Evolutionary conservation across 2,888 invertebrate genomes (phyloP), one percentile per base, ranked within the genome.

Genomic region (Aporophyla nigra): DNA sequence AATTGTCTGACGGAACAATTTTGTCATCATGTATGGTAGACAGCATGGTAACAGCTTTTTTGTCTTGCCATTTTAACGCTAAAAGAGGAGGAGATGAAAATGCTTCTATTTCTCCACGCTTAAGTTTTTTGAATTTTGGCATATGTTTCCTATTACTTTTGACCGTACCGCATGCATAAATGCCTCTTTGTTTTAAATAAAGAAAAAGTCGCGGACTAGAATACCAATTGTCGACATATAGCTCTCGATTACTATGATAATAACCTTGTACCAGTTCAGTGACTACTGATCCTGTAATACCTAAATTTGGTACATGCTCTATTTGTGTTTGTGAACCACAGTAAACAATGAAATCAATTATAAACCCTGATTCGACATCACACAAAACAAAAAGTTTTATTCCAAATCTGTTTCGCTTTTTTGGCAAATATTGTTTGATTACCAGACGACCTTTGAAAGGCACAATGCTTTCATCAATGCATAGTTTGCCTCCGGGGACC

Each of bases 41-140:
- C 61, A 82, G 66, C 71, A 85, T 80, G 58, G 76, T 69, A 62
- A 82, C 82, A 73, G 91, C 90, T 74, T 90, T 87, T 78, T 91
- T 91, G 81, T 93, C 92, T 69, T 87, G 85, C 91, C 92, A 93
- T 85, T 93, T 93, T 73, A 92, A 74, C 24, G 83, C 73, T 75
- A 79, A 73, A 58, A 84, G 72, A 67, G 74, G 59, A 51, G 69
- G 54, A 69, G 72, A 78, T 71, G 76, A 74, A 59, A 69, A 74
- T 59, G 78, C 75, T 43, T 73, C 76, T 68, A 74, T 76, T 76
- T 85, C 76, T 59, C 80, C 83, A 62, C 59, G 72, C 70, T 77
- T 74, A 49, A 79, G 61, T 67, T 80, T 85, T 70, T 75, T 74
- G 56, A 87, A 86, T 73, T 79, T 84, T 46, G 82, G 86, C 85